Conservation (phyloP, 2,888 invertebrate genomes). For the Drosophila rellima region DNA sequence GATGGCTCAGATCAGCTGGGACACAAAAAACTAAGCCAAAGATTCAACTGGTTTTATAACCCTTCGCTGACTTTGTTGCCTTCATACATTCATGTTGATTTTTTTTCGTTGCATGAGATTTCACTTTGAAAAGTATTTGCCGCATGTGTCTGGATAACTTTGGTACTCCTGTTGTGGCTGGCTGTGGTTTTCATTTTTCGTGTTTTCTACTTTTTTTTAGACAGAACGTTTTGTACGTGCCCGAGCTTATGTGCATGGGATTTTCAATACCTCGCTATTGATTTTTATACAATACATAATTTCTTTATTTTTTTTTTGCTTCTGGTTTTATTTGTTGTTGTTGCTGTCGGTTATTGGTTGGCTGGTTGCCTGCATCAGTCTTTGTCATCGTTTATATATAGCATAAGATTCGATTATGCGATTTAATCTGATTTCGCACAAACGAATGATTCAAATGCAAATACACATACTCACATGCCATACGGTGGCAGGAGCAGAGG, state of each 20-base stretch:
- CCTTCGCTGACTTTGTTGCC: conserved; percentile 57
- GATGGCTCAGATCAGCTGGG: conserved; percentile 60
- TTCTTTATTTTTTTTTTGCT: conserved; percentile 52
- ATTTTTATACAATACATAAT: conserved; percentile 80
- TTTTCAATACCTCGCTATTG: conserved; percentile 78
- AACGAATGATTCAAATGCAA: conserved; percentile 80
- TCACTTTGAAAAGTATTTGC: conserved; percentile 82
- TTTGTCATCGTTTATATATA: conserved; percentile 78
- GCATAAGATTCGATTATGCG: conserved; percentile 79
- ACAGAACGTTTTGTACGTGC: conserved; percentile 77
- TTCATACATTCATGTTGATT: conserved; percentile 6
- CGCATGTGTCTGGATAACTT: conserved; percentile 80
- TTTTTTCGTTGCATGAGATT: conserved; percentile 65
- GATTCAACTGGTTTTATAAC: conserved; percentile 74
- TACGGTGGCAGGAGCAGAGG: too few relatives aligned
- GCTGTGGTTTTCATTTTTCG: conserved; percentile 57
- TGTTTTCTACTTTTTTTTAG: conserved; percentile 43
- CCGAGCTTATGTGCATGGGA: conserved; percentile 75
- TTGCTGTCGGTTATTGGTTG: conserved; percentile 57
- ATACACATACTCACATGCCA: conserved; percentile 48
- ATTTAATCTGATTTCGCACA: conserved; percentile 81
- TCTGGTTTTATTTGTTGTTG: conserved; percentile 38
- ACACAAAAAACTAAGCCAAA: conserved; percentile 42
- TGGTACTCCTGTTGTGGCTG: conserved; percentile 71
- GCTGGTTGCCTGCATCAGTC: conserved; percentile 69